These are phyloP conservation scores for Trichoplusia ni DNA, from an alignment of 1,140 invertebrate genomes.

Conservation along the genomic window DNA sequence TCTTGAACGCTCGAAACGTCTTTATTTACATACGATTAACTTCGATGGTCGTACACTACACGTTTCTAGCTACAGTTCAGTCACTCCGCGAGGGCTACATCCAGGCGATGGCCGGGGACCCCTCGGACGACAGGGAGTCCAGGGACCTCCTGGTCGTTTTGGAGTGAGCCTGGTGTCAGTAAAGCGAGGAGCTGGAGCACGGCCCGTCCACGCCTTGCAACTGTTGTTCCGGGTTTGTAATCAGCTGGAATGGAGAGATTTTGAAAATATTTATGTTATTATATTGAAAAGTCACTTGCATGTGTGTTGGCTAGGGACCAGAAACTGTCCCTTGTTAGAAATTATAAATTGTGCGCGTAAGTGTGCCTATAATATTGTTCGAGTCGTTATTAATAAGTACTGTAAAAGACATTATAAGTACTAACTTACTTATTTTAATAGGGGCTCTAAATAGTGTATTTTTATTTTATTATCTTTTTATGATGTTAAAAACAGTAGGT, in stretches of 20 bases:
- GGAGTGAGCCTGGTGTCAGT: constrained; percentile 66
- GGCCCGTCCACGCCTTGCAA: constrained; percentile 73
- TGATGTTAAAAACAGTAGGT: no score
- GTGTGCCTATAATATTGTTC: no score
- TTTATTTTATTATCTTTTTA: no score
- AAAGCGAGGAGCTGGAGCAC: constrained; percentile 72
- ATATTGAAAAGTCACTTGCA: no score
- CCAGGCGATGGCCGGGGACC: constrained; percentile 69
- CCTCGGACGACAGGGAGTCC: constrained; percentile 70
- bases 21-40: constrained; percentile 18
- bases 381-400: no score
- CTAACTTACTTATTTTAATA: no score
- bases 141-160: constrained; percentile 59
- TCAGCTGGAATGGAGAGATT: constrained; percentile 47
- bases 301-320: no score
- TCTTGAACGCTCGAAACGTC: constrained; percentile 7
- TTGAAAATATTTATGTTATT: neutral
- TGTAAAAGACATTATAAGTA: no score
- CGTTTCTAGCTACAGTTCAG: constrained; percentile 5
- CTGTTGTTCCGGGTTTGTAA: constrained; percentile 61
- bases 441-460: no score
- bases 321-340: no score
- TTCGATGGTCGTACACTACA: constrained; percentile 21
- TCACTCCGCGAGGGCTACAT: constrained; percentile 53
- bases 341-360: no score